Evolutionary conservation across 2,797 vertebrate genomes (phyloP).

Genomic region (Botia kubotai): DNA sequence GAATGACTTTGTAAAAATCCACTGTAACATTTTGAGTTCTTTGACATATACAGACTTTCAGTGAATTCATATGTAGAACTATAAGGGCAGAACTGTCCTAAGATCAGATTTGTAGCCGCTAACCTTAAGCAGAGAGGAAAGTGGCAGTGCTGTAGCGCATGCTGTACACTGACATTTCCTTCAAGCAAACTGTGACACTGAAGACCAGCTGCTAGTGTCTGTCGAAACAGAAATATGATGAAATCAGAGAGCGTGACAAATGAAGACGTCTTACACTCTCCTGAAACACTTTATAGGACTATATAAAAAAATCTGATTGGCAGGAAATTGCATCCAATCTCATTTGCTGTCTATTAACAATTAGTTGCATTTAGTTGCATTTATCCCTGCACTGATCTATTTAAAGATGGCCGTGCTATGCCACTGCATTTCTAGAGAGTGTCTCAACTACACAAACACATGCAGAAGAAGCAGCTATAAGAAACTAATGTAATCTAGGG

Average conservation of each 20-base stretch:
- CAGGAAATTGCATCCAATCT: background rate
- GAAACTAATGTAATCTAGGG: background rate
- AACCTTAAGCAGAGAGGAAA: background rate
- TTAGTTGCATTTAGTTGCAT: background rate
- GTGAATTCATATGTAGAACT: background rate
- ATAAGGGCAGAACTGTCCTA: background rate
- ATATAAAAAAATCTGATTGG: background rate
- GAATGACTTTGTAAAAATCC: background rate
- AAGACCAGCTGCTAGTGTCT: conserved; percentile 33
- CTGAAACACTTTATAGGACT: background rate
- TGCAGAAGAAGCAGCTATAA: background rate
- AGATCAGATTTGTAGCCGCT: background rate
- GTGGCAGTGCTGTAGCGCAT: background rate
- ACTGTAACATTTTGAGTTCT: no score
- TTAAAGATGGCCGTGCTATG: conserved; percentile 20
- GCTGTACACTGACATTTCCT: background rate
- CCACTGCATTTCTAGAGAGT: conserved; percentile 9
- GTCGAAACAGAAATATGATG: background rate
- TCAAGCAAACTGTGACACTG: background rate
- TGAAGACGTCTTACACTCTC: background rate
- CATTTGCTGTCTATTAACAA: background rate
- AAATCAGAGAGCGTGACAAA: background rate
- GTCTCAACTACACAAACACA: background rate
- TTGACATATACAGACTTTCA: no score
- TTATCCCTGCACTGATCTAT: conserved; percentile 9